Conservation (phyloP, 2,888 invertebrate genomes). For the Trachelus iudaicus region DNA sequence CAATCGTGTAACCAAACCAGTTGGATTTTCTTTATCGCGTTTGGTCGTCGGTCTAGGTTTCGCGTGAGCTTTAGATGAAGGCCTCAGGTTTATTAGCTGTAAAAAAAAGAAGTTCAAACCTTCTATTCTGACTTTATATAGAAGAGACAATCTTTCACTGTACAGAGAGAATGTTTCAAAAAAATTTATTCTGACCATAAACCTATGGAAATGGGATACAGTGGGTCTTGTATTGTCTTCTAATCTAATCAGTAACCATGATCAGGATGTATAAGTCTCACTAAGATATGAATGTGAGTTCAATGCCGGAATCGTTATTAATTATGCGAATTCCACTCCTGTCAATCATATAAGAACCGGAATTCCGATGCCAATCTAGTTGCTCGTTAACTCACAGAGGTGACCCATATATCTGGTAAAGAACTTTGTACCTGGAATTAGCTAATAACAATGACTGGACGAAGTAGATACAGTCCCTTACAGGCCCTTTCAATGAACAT, state of each 20-base stretch:
- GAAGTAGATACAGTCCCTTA: neutral
- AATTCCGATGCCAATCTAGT: neutral
- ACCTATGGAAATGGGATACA: neutral
- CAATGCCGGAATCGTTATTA: neutral
- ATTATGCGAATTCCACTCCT: neutral
- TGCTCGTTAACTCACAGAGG: neutral
- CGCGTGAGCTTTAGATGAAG: constrained; percentile 71
- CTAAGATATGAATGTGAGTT: neutral
- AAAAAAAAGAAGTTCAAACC: constrained; percentile 7
- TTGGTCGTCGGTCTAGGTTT: constrained; percentile 67
- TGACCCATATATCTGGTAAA: neutral
- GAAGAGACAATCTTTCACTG: neutral
- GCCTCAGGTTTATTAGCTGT: constrained; percentile 76
- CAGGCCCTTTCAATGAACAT: neutral
- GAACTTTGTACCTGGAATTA: neutral
- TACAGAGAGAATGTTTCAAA: neutral
- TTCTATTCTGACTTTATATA: neutral
- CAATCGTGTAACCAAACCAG: constrained; percentile 84
- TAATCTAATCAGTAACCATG: neutral
- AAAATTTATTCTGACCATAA: neutral
- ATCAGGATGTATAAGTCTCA: neutral
- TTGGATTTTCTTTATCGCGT: constrained; percentile 76
- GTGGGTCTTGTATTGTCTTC: neutral
- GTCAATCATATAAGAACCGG: neutral
- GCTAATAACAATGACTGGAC: neutral